Base-by-base conservation (phyloP, 2,797 vertebrate species). In the Octomys mimax region DNA sequence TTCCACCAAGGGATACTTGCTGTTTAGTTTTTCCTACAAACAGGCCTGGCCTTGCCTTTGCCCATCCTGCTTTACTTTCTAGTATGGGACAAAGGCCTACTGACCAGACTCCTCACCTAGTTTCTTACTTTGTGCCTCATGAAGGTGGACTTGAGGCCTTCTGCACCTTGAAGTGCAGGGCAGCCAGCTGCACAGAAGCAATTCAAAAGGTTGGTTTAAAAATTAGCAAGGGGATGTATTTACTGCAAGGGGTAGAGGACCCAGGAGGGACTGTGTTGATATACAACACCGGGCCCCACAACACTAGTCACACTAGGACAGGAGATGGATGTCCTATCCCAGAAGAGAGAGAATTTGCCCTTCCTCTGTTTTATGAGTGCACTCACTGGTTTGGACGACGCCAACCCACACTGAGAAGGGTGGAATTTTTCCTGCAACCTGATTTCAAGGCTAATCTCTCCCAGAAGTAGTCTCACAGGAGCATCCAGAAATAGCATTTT, bases 1-100 rank as follows among this genome's bases (percentile, higher is more conserved):
- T 92, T 71, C 77, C 83, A n/a, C 62, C 82, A 4, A 81, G 83
- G 1, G 54, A 57, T 0, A 5, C 11, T 78, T 33, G 16, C 36
- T 0, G 2, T 54, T 88, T 26, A 96, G 95, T 94, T 89, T 96
- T 57, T 92, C 94, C 89, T 85, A 85, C 86, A 0, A 57, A 89
- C 42, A 75, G 92, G 8, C 42, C 19, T 78, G 64, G 78, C 54
- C 59, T 87, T 92, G 85, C 52, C 87, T 92, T 89, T 66, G 54
- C 26, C 24, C 33, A 36, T 42, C 33, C 24, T 49, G 31, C 66
- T 8, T 64, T 4, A 9, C 28, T 84, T 61, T 46, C 18, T 66
- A 6, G 12, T 33, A 2, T 89, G 33, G 75, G 6, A 26, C 62
- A 10, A 8, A 28, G 59, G 49, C 85, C 86, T 93, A 14, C 21